A percentile compares a stretch with the other conserved stretches of the same genome.
phyloP scores from a whole-genome alignment of 2,797 vertebrate species.

The Helicolenus hilgendorfi region DNA sequence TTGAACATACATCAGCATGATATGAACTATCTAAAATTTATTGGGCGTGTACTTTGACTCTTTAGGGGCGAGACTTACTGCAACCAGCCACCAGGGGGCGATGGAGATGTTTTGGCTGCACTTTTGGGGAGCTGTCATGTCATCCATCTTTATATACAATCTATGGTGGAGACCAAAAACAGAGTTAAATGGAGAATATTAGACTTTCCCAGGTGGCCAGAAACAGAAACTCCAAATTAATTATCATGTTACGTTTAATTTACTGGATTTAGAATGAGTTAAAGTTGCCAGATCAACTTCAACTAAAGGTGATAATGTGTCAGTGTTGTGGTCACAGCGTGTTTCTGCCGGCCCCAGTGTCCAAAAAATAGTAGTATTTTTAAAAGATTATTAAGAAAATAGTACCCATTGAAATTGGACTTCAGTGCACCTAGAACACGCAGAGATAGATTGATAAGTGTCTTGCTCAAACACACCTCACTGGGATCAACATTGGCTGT shows the following conservation, averaged over 20 bases:
- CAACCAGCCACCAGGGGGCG: no score
- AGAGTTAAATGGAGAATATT: not conserved
- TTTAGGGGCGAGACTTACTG: no score
- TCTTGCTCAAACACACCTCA: not conserved
- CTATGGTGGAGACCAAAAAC: no score
- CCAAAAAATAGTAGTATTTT: not conserved
- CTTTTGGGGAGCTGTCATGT: no score
- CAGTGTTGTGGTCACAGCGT: not conserved
- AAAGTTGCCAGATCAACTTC: not conserved
- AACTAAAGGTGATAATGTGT: not conserved
- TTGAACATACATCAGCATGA: no score
- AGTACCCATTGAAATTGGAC: not conserved
- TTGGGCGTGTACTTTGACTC: accelerated
- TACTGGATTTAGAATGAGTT: not conserved
- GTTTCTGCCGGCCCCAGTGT: not conserved
- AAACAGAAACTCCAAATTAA: not conserved
- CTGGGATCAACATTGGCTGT: not conserved
- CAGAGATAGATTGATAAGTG: not conserved
- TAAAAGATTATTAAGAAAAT: not conserved
- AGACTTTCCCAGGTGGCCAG: not conserved
- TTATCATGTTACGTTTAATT: not conserved
- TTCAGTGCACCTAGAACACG: not conserved
- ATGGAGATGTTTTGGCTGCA: no score
- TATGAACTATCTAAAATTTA: no score
- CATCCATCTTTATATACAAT: no score